Conservation (phyloP, 2,113 vertebrate genomes). For the Cyphomyrus discorhynchus region DNA sequence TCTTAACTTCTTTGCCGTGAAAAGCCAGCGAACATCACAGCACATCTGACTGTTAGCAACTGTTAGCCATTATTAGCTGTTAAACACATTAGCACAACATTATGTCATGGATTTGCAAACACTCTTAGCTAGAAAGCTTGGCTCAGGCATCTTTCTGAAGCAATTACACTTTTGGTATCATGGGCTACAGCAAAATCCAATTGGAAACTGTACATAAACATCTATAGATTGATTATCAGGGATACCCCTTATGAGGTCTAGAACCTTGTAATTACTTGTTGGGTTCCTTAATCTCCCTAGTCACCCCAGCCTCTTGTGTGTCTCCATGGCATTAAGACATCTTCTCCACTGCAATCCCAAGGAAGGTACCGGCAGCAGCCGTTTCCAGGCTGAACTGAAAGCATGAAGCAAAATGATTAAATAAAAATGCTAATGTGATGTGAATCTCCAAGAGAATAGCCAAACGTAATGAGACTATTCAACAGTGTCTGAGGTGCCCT, state of each 20-base stretch:
- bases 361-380: neutral
- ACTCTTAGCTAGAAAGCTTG: neutral
- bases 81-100: neutral
- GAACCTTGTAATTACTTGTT: neutral
- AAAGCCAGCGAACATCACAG: neutral
- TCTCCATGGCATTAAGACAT: neutral
- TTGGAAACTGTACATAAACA: neutral
- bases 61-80: neutral
- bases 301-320: neutral
- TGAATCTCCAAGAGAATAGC: neutral
- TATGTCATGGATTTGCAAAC: neutral
- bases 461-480: neutral
- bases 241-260: neutral
- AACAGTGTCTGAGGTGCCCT: neutral
- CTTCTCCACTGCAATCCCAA: too few relatives aligned
- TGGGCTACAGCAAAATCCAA: neutral
- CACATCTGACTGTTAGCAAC: neutral
- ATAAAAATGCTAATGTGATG: conserved; percentile 17
- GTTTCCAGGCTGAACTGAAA: neutral
- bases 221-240: neutral
- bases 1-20: neutral
- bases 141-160: neutral
- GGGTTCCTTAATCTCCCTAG: neutral
- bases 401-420: neutral
- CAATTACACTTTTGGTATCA: neutral